phyloP scores from a whole-genome alignment of 2,888 invertebrate genomes.

The Adela reaumurella region DNA sequence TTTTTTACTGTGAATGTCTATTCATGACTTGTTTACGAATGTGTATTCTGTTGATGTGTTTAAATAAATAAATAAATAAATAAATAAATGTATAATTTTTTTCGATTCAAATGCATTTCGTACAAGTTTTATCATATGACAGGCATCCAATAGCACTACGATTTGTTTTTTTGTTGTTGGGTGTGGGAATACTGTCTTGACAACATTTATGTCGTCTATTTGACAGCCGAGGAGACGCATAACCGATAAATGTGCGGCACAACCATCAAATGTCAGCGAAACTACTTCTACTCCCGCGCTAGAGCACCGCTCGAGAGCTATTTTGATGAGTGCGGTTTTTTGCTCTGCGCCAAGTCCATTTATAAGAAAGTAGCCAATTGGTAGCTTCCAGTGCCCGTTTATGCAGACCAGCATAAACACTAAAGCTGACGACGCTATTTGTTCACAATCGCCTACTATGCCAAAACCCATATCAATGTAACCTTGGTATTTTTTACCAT shows the following conservation, averaged over 20 bases:
- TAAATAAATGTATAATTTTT: too few relatives aligned
- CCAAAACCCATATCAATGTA: too few relatives aligned
- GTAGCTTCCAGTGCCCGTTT: constrained; percentile 1
- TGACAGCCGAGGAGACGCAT: neutral
- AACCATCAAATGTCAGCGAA: constrained; percentile 3
- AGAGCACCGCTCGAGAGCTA: neutral
- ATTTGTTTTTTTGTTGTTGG: neutral
- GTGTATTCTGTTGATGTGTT: too few relatives aligned
- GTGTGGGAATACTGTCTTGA: neutral
- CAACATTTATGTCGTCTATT: neutral
- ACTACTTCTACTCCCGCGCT: neutral
- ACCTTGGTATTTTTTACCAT: too few relatives aligned
- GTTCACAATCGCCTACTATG: too few relatives aligned
- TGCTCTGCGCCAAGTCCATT: constrained; percentile 1
- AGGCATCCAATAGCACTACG: neutral
- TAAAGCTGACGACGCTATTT: neutral
- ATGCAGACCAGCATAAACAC: neutral
- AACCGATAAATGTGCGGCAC: constrained; percentile 1
- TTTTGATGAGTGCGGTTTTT: neutral
- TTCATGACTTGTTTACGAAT: too few relatives aligned
- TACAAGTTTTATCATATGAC: neutral
- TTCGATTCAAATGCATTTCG: neutral
- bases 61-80: too few relatives aligned
- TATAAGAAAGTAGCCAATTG: constrained; percentile 1
- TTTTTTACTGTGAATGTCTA: too few relatives aligned